phyloP scores from a whole-genome alignment of 2,888 invertebrate species.

The Eledone cirrhosa region DNA sequence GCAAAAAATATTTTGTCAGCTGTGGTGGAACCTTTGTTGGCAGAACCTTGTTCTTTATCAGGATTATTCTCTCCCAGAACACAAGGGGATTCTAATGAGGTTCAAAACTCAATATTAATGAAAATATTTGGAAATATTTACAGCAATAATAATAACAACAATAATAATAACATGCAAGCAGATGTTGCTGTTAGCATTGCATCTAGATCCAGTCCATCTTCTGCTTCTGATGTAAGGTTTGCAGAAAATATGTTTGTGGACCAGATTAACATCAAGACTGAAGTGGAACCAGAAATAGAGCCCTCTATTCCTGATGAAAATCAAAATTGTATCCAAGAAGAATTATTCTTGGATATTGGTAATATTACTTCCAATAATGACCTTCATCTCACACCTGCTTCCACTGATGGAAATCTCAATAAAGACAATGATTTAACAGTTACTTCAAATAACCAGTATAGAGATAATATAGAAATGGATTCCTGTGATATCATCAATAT shows the following conservation, averaged over 20 bases:
- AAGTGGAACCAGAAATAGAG: constrained; percentile 10
- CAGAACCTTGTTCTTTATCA: constrained; percentile 20
- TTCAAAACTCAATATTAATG: not conserved
- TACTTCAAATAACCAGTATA: too few relatives aligned
- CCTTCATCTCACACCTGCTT: not conserved
- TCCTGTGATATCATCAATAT: too few relatives aligned
- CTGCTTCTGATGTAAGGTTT: too few relatives aligned
- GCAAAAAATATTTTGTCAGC: not conserved
- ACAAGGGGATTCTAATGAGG: not conserved
- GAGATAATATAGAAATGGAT: too few relatives aligned
- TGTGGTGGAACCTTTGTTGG: constrained; percentile 9
- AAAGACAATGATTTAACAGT: not conserved
- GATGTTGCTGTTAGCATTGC: not conserved
- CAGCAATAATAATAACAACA: not conserved
- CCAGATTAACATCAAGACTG: not conserved
- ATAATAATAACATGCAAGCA: not conserved
- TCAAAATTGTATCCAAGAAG: constrained; percentile 6
- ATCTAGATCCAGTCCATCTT: not conserved
- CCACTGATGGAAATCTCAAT: not conserved
- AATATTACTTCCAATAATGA: constrained; percentile 4
- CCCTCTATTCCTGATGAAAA: constrained; percentile 7
- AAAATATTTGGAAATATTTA: not conserved
- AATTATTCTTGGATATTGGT: not conserved
- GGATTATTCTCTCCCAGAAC: not conserved
- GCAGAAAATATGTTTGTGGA: not conserved